Evolutionary conservation across 1,140 invertebrate species (phyloP).

Genomic region (Patella vulgata): DNA sequence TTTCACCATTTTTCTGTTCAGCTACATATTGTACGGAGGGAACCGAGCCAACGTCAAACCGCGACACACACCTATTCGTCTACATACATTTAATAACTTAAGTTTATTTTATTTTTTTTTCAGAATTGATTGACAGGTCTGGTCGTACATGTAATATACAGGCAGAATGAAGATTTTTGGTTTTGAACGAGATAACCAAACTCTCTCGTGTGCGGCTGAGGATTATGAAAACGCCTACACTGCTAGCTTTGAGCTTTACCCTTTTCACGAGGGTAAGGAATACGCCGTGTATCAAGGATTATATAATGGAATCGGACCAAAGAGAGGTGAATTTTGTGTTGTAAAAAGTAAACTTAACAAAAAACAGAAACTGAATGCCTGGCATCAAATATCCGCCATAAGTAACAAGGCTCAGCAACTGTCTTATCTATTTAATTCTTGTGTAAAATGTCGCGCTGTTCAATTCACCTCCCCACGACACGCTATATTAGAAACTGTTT

Average conservation of each 20-base stretch:
- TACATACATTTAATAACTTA: too few species aligned
- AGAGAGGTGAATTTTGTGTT: constrained; percentile 27
- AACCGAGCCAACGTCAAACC: too few species aligned
- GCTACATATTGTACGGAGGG: too few species aligned
- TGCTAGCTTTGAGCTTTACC: constrained; percentile 32
- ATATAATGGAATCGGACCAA: constrained; percentile 31
- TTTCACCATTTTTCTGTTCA: too few species aligned
- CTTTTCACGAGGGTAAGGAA: constrained; percentile 27
- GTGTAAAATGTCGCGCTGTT: constrained; percentile 12
- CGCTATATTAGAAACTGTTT: constrained; percentile 29
- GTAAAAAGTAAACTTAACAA: constrained; percentile 23
- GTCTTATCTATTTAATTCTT: constrained; percentile 18
- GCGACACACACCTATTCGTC: too few species aligned
- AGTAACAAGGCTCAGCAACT: constrained; percentile 5
- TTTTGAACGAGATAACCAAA: constrained; percentile 33
- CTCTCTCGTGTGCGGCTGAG: constrained; percentile 17
- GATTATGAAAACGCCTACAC: constrained; percentile 15
- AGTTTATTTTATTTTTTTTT: too few species aligned
- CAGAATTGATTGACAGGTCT: too few species aligned
- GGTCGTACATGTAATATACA: too few species aligned
- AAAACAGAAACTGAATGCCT: constrained; percentile 2
- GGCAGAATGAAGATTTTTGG: constrained; percentile 18
- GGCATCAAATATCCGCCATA: constrained; percentile 4
- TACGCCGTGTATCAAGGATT: constrained; percentile 24
- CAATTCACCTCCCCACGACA: constrained; percentile 16